Evolutionary conservation across 2,888 invertebrate genomes (phyloP), one percentile per base, ranked within the genome.

Genomic region (Lochmaea capreae): DNA sequence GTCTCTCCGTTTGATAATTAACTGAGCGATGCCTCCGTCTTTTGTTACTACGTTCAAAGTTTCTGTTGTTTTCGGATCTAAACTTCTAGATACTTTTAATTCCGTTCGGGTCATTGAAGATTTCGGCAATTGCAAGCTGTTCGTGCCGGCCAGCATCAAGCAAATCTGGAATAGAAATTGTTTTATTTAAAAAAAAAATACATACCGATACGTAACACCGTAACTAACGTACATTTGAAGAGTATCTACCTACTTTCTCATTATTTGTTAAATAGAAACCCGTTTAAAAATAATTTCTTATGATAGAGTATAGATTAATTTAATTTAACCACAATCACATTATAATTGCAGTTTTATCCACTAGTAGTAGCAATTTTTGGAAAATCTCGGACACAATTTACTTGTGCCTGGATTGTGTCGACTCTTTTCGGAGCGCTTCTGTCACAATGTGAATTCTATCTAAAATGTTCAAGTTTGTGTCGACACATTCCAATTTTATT

Each of bases 1-100:
- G 72, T 92, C 92, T 75, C 92, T 89, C 82, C 92, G 90, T 85
- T 94, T 94, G 6, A 94, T 93, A 59, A 94, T 93, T 12, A 95
- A 88, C 80, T 94, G 94, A 0, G 95, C 94, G 33, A 94, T 87
- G 74, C 92, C 92, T 2, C 95, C 95, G 26, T 92, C 90, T 83
- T 92, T 92, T 0, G 94, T 94, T 81, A 92, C 90, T 0, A 95
- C 94, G 82, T 92, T 93, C 58, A 95, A 87, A 49, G 94, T 93
- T 83, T 94, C 93, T 63, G 93, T 94, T 77, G 93, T 91, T 33
- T 92, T 92, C 0, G 95, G 94, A 85, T 93, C 91, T 16, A 95
- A 88, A 84, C 93, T 94, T 76, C 95, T 89, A 2, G 94, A 92
- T 22, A 94, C 94, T 84, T 94, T 93, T 59, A 94, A 88, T 84